Conservation (phyloP, 2,888 invertebrate genomes). For the Platycnemis pennipes region DNA sequence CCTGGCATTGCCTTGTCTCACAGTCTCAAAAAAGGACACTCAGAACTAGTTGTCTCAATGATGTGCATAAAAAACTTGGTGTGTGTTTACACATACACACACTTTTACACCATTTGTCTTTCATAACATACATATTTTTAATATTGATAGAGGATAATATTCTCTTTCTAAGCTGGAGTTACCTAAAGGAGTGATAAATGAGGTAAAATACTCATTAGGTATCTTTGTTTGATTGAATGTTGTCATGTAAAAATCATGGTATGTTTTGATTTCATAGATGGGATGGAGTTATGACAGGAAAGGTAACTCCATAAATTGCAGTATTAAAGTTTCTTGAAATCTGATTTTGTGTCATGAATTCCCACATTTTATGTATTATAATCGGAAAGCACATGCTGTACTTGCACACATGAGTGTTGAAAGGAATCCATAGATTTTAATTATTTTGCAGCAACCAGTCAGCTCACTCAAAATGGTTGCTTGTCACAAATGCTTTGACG, state of each 20-base stretch:
- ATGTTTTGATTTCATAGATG: neutral
- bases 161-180: constrained; percentile 43
- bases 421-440: constrained; percentile 17
- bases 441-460: constrained; percentile 21
- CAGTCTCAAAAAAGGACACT: neutral
- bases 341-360: constrained; percentile 36
- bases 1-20: neutral
- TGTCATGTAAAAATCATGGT: neutral
- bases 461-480: constrained; percentile 4
- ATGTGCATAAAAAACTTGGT: constrained; percentile 4
- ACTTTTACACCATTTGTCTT: constrained; percentile 61
- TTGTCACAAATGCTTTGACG: constrained; percentile 21
- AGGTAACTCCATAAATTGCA: neutral
- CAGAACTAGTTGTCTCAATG: neutral
- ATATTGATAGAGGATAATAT: constrained; percentile 23
- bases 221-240: neutral
- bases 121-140: constrained; percentile 65
- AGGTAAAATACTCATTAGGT: neutral
- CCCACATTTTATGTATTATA: constrained; percentile 34
- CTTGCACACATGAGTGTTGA: constrained; percentile 19
- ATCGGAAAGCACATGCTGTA: constrained; percentile 33
- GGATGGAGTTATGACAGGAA: neutral
- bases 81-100: neutral
- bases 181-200: constrained; percentile 15
- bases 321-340: neutral